These are phyloP conservation scores for Himalopsyche japonica DNA, from an alignment of 2,888 invertebrate genomes.

Conservation along the genomic window DNA sequence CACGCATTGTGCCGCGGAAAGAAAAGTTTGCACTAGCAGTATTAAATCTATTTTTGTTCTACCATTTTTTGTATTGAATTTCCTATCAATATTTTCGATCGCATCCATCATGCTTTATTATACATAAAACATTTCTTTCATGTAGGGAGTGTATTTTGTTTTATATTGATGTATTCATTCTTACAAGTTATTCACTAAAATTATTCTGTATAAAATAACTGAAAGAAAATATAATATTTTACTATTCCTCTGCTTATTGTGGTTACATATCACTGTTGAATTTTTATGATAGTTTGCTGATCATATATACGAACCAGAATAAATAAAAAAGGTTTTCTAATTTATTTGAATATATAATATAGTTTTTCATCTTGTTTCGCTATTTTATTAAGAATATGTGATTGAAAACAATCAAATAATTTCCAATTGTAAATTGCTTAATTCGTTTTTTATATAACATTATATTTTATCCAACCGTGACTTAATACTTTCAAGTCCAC, in stretches of 20 bases:
- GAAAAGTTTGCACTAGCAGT: not conserved
- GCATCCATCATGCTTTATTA: not conserved
- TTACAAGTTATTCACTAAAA: not conserved
- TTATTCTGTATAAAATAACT: not conserved
- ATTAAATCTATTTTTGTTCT: not conserved
- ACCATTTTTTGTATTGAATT: not conserved
- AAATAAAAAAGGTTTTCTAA: too few relatives aligned
- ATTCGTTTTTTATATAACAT: too few relatives aligned
- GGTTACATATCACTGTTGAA: not conserved
- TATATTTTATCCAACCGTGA: too few relatives aligned
- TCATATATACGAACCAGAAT: not conserved
- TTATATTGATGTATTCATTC: not conserved
- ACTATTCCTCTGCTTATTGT: not conserved
- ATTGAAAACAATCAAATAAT: too few relatives aligned
- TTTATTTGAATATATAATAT: too few relatives aligned
- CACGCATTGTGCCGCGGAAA: not conserved
- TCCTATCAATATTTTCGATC: not conserved
- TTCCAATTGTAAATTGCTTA: too few relatives aligned
- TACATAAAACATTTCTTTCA: not conserved
- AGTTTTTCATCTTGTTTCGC: too few relatives aligned
- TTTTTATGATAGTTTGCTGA: not conserved
- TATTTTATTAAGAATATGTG: too few relatives aligned
- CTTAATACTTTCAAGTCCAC: too few relatives aligned
- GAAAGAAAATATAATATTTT: not conserved
- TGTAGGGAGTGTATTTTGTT: not conserved